Evolutionary conservation across 2,888 invertebrate genomes (phyloP), one percentile per base, ranked within the genome.

Genomic region (Hanleya hanleyi): DNA sequence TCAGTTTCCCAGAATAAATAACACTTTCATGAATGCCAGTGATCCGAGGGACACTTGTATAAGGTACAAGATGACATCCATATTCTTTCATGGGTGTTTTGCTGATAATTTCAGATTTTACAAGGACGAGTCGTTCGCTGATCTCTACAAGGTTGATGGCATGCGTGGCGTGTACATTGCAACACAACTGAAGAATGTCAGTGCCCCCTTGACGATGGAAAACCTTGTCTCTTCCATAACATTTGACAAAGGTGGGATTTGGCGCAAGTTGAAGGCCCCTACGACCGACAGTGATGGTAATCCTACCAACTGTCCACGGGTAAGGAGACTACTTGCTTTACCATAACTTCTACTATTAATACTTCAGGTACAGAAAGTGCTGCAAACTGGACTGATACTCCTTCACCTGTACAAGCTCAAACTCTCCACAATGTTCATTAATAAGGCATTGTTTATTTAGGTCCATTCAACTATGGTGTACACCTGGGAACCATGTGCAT

Each of bases 101-200:
- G 18, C 41, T 41, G 9, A 12, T 67, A 77, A 57, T 91, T 92
- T 6, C 88, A 96, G 96, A 84, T 94, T 94, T 78, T 84, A 80
- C 70, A 69, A 79, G 3, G 78, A 83, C 26, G 80, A 96, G 78
- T 92, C 95, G 0, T 97, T 97, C 91, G 95, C 95, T 1, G 97
- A 97, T 88, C 91, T 97, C 0, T 96, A 97, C 90, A 95, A 95
- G 86, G 95, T 97, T 0, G 95, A 95, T 89, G 97, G 97, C 0
- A 91, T 97, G 66, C 92, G 94, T 61, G 97, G 97, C 0, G 95
- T 97, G 81, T 97, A 96, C 91, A 96, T 97, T 77, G 97, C 96
- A 0, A 96, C 96, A 0, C 94, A 94, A 87, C 93, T 96, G 0
- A 81, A 81, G 9, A 81, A 81, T 66, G 69, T 71, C 12, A 68